Percentiles rank a stretch among this genome's conserved stretches.
These are phyloP conservation scores for Silurus meridionalis DNA, from an alignment of 2,113 vertebrate genomes.

Conservation along the genomic window DNA sequence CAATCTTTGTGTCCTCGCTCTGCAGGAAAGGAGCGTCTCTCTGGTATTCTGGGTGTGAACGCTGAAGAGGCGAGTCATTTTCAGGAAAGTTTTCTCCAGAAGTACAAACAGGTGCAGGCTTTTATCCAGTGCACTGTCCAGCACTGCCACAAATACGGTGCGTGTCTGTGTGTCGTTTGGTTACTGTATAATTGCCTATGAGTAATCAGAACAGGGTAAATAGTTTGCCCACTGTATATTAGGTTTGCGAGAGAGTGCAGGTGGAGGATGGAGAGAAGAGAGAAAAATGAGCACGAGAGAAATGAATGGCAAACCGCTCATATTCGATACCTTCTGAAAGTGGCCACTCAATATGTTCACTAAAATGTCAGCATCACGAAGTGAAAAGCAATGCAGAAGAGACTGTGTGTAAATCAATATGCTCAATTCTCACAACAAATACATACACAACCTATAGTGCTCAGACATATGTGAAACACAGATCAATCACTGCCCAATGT, in stretches of 20 bases:
- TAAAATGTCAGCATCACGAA: conserved; percentile 62
- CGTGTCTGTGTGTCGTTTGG: conserved; percentile 1
- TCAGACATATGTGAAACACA: not conserved
- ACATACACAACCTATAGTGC: not conserved
- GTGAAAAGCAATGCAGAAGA: conserved; percentile 42
- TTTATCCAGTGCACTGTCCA: conserved; percentile 82
- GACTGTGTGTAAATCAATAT: conserved; percentile 45
- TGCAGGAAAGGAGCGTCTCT: conserved; percentile 83
- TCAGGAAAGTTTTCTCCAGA: conserved; percentile 85
- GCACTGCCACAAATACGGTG: conserved; percentile 80
- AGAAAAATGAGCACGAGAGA: conserved; percentile 43
- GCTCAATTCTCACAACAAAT: conserved; percentile 52
- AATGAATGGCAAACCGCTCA: conserved; percentile 61
- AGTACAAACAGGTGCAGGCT: conserved; percentile 81
- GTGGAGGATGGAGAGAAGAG: not conserved
- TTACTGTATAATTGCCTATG: not conserved
- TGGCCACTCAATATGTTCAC: conserved; percentile 58
- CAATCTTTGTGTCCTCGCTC: not conserved
- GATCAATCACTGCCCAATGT: not conserved
- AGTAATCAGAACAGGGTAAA: no score
- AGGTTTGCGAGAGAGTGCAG: not conserved
- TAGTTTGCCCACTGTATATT: not conserved
- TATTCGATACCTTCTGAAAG: conserved; percentile 62
- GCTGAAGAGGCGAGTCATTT: conserved; percentile 78
- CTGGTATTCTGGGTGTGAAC: conserved; percentile 80